Evolutionary conservation across 2,797 vertebrate genomes (phyloP).

Genomic region (Trachops cirrhosus): DNA sequence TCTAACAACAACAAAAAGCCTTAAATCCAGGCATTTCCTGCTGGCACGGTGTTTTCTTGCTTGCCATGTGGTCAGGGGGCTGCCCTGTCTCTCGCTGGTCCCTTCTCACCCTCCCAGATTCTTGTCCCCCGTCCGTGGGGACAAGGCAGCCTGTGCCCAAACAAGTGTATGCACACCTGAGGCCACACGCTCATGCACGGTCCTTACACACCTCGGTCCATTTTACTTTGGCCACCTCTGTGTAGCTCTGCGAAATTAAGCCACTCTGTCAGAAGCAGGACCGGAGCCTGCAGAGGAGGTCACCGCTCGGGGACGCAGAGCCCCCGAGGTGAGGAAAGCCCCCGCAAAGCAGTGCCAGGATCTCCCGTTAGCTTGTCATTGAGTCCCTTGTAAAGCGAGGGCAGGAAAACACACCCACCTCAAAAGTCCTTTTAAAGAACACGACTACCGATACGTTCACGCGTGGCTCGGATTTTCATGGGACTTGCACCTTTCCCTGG

Average conservation of each 20-base stretch:
- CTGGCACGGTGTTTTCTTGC: not conserved
- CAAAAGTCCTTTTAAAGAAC: not conserved
- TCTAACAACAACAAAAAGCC: not conserved
- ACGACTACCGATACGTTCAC: not conserved
- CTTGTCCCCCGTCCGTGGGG: not conserved
- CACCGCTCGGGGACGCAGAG: not conserved
- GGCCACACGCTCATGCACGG: fast-evolving
- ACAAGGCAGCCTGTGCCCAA: not conserved
- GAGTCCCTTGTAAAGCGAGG: not conserved
- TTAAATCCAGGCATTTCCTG: not conserved
- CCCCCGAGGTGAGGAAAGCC: not conserved
- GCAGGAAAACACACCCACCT: not conserved
- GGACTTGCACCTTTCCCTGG: not conserved
- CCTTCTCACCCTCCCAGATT: not conserved
- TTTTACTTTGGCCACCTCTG: not conserved
- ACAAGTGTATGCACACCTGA: too few relatives aligned
- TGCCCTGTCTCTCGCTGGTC: not conserved
- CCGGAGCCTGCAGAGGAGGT: not conserved
- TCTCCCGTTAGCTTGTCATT: fast-evolving
- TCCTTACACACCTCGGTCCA: too few relatives aligned
- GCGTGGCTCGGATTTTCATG: not conserved
- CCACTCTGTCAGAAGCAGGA: not conserved
- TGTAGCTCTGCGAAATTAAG: not conserved
- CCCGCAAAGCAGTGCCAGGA: not conserved
- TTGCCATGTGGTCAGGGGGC: not conserved